phyloP scores from a whole-genome alignment of 2,113 vertebrate species.

The Mungos mungo region DNA sequence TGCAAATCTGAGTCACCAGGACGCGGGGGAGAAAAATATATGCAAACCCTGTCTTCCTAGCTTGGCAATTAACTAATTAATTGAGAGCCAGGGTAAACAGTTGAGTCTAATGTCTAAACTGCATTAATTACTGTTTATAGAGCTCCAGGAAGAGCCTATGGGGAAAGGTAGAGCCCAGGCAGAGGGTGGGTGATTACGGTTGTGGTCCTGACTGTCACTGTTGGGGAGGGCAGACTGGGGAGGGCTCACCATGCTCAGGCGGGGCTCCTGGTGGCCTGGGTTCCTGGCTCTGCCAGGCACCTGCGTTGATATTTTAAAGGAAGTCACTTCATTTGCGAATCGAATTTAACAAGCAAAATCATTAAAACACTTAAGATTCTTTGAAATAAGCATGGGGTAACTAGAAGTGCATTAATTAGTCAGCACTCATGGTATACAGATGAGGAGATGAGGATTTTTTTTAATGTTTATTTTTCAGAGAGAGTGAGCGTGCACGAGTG shows the following conservation, averaged over 20 bases:
- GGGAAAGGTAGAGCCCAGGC: neutral
- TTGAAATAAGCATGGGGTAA: neutral
- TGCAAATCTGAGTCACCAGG: slow-evolving; percentile 25
- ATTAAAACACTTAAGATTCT: neutral
- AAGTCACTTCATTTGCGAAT: slow-evolving; percentile 2
- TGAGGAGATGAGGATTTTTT: neutral
- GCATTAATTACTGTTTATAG: slow-evolving; percentile 68
- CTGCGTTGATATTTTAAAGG: neutral
- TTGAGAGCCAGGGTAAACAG: slow-evolving; percentile 61
- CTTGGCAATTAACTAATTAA: slow-evolving; percentile 73
- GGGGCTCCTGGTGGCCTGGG: neutral
- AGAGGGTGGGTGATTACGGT: neutral
- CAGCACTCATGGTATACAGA: neutral
- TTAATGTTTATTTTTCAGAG: too few species aligned
- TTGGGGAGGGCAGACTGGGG: fast-evolving
- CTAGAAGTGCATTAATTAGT: too few species aligned
- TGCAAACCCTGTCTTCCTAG: slow-evolving; percentile 51
- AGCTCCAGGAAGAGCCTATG: neutral
- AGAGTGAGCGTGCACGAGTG: too few species aligned
- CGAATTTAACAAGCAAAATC: neutral
- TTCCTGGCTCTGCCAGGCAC: neutral
- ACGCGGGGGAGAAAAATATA: neutral
- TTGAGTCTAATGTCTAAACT: slow-evolving; percentile 3
- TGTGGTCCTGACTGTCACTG: neutral
- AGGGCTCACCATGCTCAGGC: fast-evolving